These are phyloP conservation scores for Podilymbus podiceps DNA, from an alignment of 2,113 vertebrate species.

Conservation along the genomic window DNA sequence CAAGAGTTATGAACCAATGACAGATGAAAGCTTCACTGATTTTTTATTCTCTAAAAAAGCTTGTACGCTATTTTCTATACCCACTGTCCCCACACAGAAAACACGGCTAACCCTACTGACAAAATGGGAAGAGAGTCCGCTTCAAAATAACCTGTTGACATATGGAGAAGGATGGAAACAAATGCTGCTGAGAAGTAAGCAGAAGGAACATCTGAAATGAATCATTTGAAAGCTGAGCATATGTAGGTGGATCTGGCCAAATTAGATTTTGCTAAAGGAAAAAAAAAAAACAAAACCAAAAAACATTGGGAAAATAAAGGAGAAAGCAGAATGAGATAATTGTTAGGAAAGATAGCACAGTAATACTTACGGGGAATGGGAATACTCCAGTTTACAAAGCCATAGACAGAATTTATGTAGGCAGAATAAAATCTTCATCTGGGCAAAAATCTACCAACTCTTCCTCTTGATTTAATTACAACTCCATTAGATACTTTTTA, in stretches of 20 bases:
- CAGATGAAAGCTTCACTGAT: background rate
- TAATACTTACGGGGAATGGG: background rate
- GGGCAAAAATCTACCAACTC: background rate
- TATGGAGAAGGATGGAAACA: slow-evolving; percentile 66
- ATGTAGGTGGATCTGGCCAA: slow-evolving; percentile 70
- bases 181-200: slow-evolving; percentile 64
- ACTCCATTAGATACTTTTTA: slow-evolving; percentile 13
- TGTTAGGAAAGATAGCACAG: slow-evolving; percentile 10
- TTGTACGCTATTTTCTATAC: background rate
- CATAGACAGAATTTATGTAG: background rate
- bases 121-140: background rate
- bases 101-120: background rate
- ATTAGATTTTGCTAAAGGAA: slow-evolving; percentile 39
- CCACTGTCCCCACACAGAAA: background rate
- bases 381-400: background rate
- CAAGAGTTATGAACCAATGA: background rate
- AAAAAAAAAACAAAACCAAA: background rate
- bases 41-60: background rate
- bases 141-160: slow-evolving; percentile 70
- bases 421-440: background rate
- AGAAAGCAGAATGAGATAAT: slow-evolving; percentile 63
- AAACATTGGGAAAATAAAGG: slow-evolving; percentile 1
- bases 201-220: slow-evolving; percentile 73
- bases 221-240: slow-evolving; percentile 68
- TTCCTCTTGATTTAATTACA: background rate